A percentile compares a stretch with the other conserved stretches of the same genome.
Conservation (phyloP, 1,140 invertebrate species). For the Pogonognathellus flavescens region DNA sequence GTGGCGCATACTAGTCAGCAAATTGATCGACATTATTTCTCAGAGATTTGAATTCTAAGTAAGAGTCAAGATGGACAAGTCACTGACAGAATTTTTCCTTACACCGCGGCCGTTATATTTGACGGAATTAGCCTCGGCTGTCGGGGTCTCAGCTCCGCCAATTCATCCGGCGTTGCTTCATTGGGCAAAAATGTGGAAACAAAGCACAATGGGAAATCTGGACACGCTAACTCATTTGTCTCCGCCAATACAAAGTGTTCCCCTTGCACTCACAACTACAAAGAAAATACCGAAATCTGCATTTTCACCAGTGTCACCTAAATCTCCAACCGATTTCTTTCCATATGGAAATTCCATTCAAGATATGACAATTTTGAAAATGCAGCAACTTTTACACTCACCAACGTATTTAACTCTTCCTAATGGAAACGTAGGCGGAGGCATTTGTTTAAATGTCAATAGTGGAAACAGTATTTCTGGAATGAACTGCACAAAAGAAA, state of each 20-base stretch:
- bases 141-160: slow-evolving; percentile 29
- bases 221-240: neutral
- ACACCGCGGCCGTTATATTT: slow-evolving; percentile 56
- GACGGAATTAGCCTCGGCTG: slow-evolving; percentile 55
- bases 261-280: slow-evolving; percentile 52
- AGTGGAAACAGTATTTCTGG: slow-evolving; percentile 17
- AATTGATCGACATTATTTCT: neutral
- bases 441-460: slow-evolving; percentile 22
- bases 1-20: neutral
- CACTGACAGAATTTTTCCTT: slow-evolving; percentile 57
- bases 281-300: slow-evolving; percentile 53
- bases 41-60: neutral
- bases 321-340: slow-evolving; percentile 49
- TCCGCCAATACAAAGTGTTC: slow-evolving; percentile 55
- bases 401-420: slow-evolving; percentile 46
- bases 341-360: slow-evolving; percentile 23
- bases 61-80: slow-evolving; percentile 51
- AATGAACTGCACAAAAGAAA: neutral
- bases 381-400: slow-evolving; percentile 60
- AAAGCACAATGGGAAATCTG: neutral
- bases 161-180: slow-evolving; percentile 62
- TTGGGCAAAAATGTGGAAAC: slow-evolving; percentile 64
- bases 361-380: slow-evolving; percentile 61
- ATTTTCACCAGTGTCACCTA: slow-evolving; percentile 64
- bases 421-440: slow-evolving; percentile 3